Evolutionary conservation across 2,797 vertebrate species (phyloP), one percentile per base, ranked within the genome.

Genomic region (Sylvia borin): DNA sequence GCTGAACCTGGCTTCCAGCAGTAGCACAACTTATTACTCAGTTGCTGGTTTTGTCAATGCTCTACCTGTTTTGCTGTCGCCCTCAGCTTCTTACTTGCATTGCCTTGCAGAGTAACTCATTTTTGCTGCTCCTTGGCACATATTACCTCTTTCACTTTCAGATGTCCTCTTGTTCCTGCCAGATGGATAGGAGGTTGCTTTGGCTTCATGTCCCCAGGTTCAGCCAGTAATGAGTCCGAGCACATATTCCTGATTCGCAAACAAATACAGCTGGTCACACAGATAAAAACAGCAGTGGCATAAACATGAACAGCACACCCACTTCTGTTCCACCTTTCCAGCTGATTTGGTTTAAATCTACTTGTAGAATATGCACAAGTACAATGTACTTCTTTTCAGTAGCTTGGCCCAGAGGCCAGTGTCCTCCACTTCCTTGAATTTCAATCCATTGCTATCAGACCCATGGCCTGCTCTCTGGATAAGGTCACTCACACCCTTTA

Each of bases 261-360:
- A 83, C 42, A 91, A 51, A 91, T 68, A 79, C 76, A 86, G 60
- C 47, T 93, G 80, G 68, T 83, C 61, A 70, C 68, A 92, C 65
- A 83, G 60, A 88, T 70, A 26, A 70, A 91, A 88, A 54, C 15
- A 80, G 29, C 1, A 0, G 38, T 42, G 21, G 11, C 26, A 70
- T 48, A 83, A 91, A 54, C 42, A 83, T 5, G 14, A 84, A 62
- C 29, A 74, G 27, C n/a, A 67, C 24, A 81, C 4, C 13, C 7
- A 26, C n/a, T 81, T 74, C 50, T 75, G 13, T 87, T 90, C 13
- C 10, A 36, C 8, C 17, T 76, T 85, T 85, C 70, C 42, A 72
- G 27, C 4, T 85, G 36, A 75, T 51, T 11, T 15, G 29, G 9
- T 55, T 79, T 85, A 60, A 85, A 71, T 67, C n/a, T 58, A 13